A percentile compares a stretch with the other conserved stretches of the same genome.
phyloP scores from a whole-genome alignment of 2,888 invertebrate species.

The Cephus pulcher region DNA sequence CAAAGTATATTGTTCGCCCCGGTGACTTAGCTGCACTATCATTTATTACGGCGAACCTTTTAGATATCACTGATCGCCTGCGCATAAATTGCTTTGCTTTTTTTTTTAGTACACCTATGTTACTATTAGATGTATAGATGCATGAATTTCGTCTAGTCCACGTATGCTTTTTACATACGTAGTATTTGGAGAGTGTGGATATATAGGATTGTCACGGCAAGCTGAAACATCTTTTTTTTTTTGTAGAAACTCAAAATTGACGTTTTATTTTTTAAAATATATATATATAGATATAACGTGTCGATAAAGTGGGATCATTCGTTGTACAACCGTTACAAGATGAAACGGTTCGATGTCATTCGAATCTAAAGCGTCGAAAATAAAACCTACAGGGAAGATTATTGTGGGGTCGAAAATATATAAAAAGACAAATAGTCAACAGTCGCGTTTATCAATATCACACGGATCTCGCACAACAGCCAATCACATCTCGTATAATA shows the following conservation, averaged over 20 bases:
- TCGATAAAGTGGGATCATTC: background rate
- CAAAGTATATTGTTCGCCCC: background rate
- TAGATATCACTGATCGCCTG: slow-evolving; percentile 25
- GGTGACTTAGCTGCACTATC: background rate
- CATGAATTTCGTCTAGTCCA: background rate
- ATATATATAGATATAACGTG: background rate
- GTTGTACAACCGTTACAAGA: background rate
- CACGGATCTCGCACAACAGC: background rate
- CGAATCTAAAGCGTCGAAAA: background rate
- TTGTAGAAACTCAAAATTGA: background rate
- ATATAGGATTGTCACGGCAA: background rate
- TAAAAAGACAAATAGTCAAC: background rate
- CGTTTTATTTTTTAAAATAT: background rate
- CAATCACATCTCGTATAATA: background rate
- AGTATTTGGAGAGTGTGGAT: background rate
- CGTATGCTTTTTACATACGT: background rate
- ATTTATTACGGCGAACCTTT: background rate
- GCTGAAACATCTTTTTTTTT: background rate
- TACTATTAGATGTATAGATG: background rate
- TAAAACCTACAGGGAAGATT: background rate
- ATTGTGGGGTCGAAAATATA: background rate
- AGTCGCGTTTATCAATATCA: background rate
- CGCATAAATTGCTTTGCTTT: slow-evolving; percentile 37
- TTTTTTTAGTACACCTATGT: slow-evolving; percentile 2
- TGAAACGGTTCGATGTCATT: background rate